A percentile compares a stretch with the other conserved stretches of the same genome.
Evolutionary conservation across 2,113 vertebrate species (phyloP).

Genomic region (Lophochroa leadbeateri): DNA sequence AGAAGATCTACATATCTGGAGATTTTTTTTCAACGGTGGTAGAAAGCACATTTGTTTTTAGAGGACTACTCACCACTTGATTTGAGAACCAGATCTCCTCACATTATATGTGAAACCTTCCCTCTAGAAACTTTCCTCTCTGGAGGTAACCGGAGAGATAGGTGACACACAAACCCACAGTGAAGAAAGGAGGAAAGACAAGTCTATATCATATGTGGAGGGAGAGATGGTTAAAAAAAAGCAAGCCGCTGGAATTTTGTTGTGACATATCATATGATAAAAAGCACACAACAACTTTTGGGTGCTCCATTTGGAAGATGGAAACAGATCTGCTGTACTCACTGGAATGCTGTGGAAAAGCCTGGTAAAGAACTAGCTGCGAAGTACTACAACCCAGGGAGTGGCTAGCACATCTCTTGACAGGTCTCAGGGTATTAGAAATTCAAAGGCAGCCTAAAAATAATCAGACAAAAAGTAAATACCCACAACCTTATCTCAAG

Average conservation of each 20-base stretch:
- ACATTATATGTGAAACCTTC: neutral
- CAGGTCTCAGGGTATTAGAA: neutral
- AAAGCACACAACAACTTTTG: neutral
- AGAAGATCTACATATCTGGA: accelerated
- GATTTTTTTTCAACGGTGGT: neutral
- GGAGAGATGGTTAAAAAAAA: neutral
- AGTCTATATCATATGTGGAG: neutral
- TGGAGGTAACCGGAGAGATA: neutral
- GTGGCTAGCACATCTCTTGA: neutral
- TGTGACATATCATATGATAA: accelerated
- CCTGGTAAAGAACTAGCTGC: neutral
- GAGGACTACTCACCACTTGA: neutral
- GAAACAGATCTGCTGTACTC: neutral
- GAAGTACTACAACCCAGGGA: neutral
- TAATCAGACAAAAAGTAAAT: neutral
- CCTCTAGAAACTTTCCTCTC: neutral
- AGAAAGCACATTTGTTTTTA: neutral
- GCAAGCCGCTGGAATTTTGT: neutral
- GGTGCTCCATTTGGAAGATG: neutral
- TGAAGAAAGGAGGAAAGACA: neutral
- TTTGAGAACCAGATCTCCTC: neutral
- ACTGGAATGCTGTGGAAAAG: neutral
- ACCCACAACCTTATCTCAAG: neutral
- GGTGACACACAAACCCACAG: neutral
- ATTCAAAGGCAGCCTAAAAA: neutral